A percentile compares a stretch with the other conserved stretches of the same genome.
phyloP scores from a whole-genome alignment of 2,797 vertebrate genomes.

The Lates japonicus region DNA sequence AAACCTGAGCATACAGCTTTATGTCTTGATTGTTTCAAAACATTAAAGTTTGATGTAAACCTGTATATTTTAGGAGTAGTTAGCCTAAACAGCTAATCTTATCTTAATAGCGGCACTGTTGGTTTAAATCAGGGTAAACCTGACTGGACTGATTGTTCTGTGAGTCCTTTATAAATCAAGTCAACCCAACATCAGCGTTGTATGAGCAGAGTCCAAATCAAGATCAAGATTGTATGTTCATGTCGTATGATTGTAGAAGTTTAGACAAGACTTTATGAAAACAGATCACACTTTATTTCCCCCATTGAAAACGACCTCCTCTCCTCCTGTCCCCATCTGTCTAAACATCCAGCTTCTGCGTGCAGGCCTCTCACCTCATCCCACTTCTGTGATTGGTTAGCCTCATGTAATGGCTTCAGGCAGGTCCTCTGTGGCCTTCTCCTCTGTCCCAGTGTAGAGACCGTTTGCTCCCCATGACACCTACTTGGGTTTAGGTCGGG shows the following conservation, averaged over 20 bases:
- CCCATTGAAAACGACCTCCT: slow-evolving; percentile 33
- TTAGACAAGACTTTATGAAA: slow-evolving; percentile 15
- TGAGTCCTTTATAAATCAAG: background rate
- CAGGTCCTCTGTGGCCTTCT: slow-evolving; percentile 16
- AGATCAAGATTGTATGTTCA: slow-evolving; percentile 24
- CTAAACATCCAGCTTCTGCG: slow-evolving; percentile 58
- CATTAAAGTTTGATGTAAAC: background rate
- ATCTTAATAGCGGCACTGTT: slow-evolving; percentile 11
- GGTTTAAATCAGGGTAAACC: background rate
- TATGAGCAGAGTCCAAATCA: slow-evolving; percentile 25
- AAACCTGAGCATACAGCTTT: slow-evolving; percentile 22
- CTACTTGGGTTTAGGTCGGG: background rate
- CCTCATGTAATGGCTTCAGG: background rate
- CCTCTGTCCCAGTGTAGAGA: background rate
- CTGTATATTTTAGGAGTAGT: background rate
- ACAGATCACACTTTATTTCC: slow-evolving; percentile 28
- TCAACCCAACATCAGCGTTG: slow-evolving; percentile 42
- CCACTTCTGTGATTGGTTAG: slow-evolving; percentile 42
- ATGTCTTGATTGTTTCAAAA: slow-evolving; percentile 29
- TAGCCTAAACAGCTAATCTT: slow-evolving; percentile 3
- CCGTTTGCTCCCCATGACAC: background rate
- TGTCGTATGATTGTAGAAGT: slow-evolving; percentile 38
- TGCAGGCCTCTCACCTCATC: slow-evolving; percentile 58
- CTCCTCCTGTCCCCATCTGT: slow-evolving; percentile 56
- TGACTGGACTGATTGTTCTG: background rate